Conservation (phyloP, 64 coral and sea anemone species). For the Actinia equina region DNA sequence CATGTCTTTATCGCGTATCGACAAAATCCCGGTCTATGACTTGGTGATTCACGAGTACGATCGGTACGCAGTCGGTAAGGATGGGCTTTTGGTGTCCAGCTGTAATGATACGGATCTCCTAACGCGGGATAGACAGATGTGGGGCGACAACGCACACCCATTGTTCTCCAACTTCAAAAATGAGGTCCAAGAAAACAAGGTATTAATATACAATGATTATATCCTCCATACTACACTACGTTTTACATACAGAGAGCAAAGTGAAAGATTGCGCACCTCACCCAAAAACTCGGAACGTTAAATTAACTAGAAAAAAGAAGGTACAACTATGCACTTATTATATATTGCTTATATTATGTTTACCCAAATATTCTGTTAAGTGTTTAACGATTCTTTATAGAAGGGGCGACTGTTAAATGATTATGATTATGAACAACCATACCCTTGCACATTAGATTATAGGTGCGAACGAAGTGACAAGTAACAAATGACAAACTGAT, state of each 20-base stretch:
- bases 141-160: conserved; percentile 47
- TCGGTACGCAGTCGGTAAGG: conserved; percentile 82
- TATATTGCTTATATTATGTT: too few relatives aligned
- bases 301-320: too few relatives aligned
- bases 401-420: too few relatives aligned
- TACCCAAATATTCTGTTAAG: too few relatives aligned
- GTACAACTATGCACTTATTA: too few relatives aligned
- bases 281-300: too few relatives aligned
- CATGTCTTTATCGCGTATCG: not conserved
- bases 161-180: not conserved
- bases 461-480: too few relatives aligned
- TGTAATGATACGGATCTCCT: conserved; percentile 48
- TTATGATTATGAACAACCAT: too few relatives aligned
- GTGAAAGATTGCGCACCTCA: too few relatives aligned
- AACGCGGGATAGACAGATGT: conserved; percentile 57
- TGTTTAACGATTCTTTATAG: too few relatives aligned
- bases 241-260: not conserved
- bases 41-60: conserved; percentile 80
- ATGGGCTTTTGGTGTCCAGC: conserved; percentile 59
- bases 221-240: not conserved
- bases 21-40: conserved; percentile 68
- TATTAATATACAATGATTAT: not conserved
- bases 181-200: conserved; percentile 16
- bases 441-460: too few relatives aligned
- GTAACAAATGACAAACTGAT: too few relatives aligned